phyloP scores from a whole-genome alignment of 2,113 vertebrate species.

The Siniperca chuatsi region DNA sequence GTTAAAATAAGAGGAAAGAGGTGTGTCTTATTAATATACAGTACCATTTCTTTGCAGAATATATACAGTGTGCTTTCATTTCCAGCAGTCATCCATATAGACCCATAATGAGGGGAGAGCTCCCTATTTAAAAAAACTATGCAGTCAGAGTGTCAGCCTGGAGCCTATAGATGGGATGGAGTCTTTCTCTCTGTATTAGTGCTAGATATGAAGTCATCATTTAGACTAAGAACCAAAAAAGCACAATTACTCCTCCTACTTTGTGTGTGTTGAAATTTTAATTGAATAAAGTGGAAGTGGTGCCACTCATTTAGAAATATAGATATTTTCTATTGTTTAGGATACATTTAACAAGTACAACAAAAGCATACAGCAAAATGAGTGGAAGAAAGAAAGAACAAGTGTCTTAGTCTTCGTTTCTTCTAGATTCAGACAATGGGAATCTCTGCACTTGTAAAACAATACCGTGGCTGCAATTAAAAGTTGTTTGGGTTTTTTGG shows the following conservation, averaged over 20 bases:
- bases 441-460: constrained; percentile 41
- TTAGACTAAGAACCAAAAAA: constrained; percentile 15
- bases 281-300: neutral
- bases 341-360: neutral
- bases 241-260: neutral
- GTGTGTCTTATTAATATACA: no score
- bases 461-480: constrained; percentile 52
- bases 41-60: neutral
- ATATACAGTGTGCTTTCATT: neutral
- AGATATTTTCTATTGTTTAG: neutral
- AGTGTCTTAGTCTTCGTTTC: neutral
- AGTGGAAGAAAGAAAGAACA: neutral
- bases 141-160: constrained; percentile 10
- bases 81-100: constrained; percentile 5
- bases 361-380: neutral
- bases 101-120: constrained; percentile 10
- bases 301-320: no score
- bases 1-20: neutral
- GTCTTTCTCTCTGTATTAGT: constrained; percentile 8
- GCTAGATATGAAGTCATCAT: constrained; percentile 42
- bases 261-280: neutral
- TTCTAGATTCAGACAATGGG: neutral
- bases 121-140: constrained; percentile 8
- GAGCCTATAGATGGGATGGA: neutral
- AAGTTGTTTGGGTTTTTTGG: constrained; percentile 20